A percentile compares a stretch with the other conserved stretches of the same genome.
Evolutionary conservation across 2,888 invertebrate species (phyloP).

Genomic region (Drosophila mulleri): DNA sequence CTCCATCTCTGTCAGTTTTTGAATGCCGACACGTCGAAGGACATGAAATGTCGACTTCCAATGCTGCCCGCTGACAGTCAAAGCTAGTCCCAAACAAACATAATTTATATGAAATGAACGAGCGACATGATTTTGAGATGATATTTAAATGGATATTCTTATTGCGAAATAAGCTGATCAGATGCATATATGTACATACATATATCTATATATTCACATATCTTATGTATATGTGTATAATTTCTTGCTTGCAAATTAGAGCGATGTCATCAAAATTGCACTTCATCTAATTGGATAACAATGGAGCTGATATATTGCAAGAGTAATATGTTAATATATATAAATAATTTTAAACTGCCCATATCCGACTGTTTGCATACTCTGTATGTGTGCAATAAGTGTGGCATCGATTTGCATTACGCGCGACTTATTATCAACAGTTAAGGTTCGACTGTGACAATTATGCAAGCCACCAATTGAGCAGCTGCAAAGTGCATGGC

Average conservation of each 20-base stretch:
- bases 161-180: background rate
- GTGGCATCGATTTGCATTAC: slow-evolving; percentile 36
- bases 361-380: slow-evolving; percentile 18
- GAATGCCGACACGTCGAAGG: slow-evolving; percentile 40
- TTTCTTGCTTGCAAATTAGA: background rate
- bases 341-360: slow-evolving; percentile 7
- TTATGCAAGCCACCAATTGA: slow-evolving; percentile 24
- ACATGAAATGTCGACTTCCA: slow-evolving; percentile 34
- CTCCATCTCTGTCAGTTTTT: slow-evolving; percentile 6
- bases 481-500: background rate
- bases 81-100: slow-evolving; percentile 5
- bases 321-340: slow-evolving; percentile 3
- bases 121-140: background rate
- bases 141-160: slow-evolving; percentile 6
- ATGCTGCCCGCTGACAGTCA: slow-evolving; percentile 1
- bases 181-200: background rate
- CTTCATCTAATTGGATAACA: slow-evolving; percentile 16
- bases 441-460: slow-evolving; percentile 21
- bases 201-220: background rate
- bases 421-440: slow-evolving; percentile 37
- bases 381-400: slow-evolving; percentile 29
- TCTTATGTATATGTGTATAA: background rate
- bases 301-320: background rate
- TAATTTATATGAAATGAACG: background rate
- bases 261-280: slow-evolving; percentile 1